Percentiles rank a stretch among this genome's conserved stretches.
These are phyloP conservation scores for Scatophagus argus DNA, from an alignment of 2,113 vertebrate species.

Conservation along the genomic window DNA sequence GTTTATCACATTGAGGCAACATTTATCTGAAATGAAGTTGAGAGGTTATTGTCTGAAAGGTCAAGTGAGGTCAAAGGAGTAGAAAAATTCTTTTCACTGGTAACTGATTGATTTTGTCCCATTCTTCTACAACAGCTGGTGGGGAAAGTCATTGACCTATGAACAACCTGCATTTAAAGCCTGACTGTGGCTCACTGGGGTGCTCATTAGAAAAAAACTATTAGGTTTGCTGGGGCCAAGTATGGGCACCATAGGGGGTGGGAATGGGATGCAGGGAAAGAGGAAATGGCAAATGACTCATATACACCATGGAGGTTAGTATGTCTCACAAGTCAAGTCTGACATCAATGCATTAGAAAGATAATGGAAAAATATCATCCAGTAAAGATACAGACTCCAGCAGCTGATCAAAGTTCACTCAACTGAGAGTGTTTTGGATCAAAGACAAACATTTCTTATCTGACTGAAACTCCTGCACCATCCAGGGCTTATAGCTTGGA, in stretches of 20 bases:
- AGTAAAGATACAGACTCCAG: neutral
- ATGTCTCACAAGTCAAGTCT: slow-evolving; percentile 39
- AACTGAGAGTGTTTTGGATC: slow-evolving; percentile 46
- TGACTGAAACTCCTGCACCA: slow-evolving; percentile 66
- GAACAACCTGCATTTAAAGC: slow-evolving; percentile 62
- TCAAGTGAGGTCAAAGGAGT: slow-evolving; percentile 73
- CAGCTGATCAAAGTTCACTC: slow-evolving; percentile 78
- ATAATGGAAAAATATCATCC: slow-evolving; percentile 28
- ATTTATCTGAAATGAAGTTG: slow-evolving; percentile 64
- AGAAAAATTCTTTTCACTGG: slow-evolving; percentile 70
- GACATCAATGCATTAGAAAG: slow-evolving; percentile 1
- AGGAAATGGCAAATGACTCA: slow-evolving; percentile 71
- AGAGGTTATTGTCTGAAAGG: slow-evolving; percentile 68
- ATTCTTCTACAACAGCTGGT: slow-evolving; percentile 71
- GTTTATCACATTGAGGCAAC: slow-evolving; percentile 47
- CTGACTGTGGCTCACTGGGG: slow-evolving; percentile 58
- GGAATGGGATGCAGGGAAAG: slow-evolving; percentile 34
- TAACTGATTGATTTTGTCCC: slow-evolving; percentile 70
- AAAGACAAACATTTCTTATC: slow-evolving; percentile 82
- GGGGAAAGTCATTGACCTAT: slow-evolving; percentile 66
- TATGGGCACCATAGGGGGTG: slow-evolving; percentile 48
- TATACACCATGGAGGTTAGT: slow-evolving; percentile 13
- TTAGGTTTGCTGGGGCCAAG: slow-evolving; percentile 42
- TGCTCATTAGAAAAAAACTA: slow-evolving; percentile 75
- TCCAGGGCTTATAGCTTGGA: neutral